Conservation (phyloP, 1,140 invertebrate species). For the Dolichoris vasculosae region DNA sequence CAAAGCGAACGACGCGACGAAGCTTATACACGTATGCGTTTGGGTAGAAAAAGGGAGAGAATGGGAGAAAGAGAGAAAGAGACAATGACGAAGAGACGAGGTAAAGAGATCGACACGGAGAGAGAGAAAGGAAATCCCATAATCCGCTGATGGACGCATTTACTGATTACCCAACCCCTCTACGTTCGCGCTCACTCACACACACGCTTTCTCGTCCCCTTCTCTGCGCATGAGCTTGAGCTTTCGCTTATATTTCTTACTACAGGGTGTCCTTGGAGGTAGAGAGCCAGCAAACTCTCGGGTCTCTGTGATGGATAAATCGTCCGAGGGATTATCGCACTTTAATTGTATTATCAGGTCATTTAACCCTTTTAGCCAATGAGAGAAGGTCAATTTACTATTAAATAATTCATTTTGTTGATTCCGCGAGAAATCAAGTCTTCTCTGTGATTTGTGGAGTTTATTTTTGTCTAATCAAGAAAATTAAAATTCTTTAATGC, state of each 20-base stretch:
- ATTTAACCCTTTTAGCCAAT: slow-evolving; percentile 50
- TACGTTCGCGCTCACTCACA: neutral
- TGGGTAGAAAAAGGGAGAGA: slow-evolving; percentile 10
- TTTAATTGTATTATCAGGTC: slow-evolving; percentile 52
- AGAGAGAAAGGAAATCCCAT: slow-evolving; percentile 48
- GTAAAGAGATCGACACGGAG: slow-evolving; percentile 5
- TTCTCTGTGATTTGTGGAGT: neutral
- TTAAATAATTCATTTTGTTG: slow-evolving; percentile 42
- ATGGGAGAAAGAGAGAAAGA: neutral
- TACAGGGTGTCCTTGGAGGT: slow-evolving; percentile 45
- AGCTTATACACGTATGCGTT: slow-evolving; percentile 11
- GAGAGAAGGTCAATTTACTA: slow-evolving; percentile 33
- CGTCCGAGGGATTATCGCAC: slow-evolving; percentile 46
- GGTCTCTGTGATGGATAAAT: slow-evolving; percentile 37
- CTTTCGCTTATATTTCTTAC: slow-evolving; percentile 67
- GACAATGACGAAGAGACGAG: neutral
- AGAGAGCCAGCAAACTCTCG: neutral
- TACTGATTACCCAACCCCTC: slow-evolving; percentile 65
- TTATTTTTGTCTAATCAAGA: slow-evolving; percentile 18
- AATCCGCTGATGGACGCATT: slow-evolving; percentile 69
- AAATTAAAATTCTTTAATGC: slow-evolving; percentile 6
- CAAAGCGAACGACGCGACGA: slow-evolving; percentile 9
- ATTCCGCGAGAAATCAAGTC: slow-evolving; percentile 2
- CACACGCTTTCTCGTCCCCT: neutral
- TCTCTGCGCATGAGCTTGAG: slow-evolving; percentile 46